Conservation (phyloP, 2,797 vertebrate genomes). For the Spheniscus humboldti region DNA sequence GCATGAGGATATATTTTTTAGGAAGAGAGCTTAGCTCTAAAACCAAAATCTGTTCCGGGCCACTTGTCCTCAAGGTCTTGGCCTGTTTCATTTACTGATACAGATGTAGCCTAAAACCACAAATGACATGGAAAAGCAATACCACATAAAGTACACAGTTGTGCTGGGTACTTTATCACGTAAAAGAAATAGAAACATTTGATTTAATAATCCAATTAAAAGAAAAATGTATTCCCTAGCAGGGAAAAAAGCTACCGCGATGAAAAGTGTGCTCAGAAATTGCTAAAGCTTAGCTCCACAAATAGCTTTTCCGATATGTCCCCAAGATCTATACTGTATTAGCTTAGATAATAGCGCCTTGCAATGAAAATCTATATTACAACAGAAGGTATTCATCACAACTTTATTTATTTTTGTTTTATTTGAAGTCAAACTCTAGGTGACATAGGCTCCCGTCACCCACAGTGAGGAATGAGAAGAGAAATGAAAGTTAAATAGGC, state of each 20-base stretch:
- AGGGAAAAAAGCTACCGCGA: neutral
- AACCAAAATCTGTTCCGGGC: neutral
- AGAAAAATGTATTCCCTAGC: neutral
- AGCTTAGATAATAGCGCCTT: neutral
- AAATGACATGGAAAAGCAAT: neutral
- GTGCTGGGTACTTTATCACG: neutral
- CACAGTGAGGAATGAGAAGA: neutral
- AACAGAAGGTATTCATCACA: conserved; percentile 18
- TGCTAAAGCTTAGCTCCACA: neutral
- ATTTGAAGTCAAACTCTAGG: neutral
- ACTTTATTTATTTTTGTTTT: conserved; percentile 33
- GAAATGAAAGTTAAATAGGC: neutral
- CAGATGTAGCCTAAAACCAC: neutral
- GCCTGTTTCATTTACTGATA: neutral
- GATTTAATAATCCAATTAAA: neutral
- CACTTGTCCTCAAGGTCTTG: neutral
- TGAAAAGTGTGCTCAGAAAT: neutral
- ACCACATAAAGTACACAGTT: neutral
- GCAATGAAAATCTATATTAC: neutral
- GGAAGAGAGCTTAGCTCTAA: neutral
- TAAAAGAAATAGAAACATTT: neutral
- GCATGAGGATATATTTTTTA: neutral
- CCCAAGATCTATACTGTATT: neutral
- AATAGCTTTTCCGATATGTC: conserved; percentile 2
- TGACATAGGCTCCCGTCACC: neutral